Conservation (phyloP, 2,113 vertebrate genomes). For the Saguinus imperator region DNA sequence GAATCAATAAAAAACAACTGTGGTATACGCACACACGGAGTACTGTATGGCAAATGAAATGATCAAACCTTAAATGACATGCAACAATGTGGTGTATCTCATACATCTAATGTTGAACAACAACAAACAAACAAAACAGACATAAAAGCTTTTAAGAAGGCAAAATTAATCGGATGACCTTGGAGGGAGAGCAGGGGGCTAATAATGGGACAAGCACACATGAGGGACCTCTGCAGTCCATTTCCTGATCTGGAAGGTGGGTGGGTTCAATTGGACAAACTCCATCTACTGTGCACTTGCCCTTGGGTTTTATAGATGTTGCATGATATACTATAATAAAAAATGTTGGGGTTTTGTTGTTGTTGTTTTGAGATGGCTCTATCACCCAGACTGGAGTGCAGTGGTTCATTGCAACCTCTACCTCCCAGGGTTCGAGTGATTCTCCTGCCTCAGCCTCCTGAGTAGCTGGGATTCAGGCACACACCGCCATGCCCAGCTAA, state of each 20-base stretch:
- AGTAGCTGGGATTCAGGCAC: too few relatives aligned
- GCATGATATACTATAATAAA: not conserved
- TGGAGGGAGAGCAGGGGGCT: not conserved
- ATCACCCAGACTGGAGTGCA: too few relatives aligned
- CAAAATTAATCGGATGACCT: not conserved
- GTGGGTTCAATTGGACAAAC: not conserved
- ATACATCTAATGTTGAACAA: not conserved
- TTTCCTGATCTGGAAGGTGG: not conserved
- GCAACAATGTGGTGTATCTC: not conserved
- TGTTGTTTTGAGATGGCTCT: too few relatives aligned
- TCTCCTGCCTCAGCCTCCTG: too few relatives aligned
- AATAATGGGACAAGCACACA: not conserved
- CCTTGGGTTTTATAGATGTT: not conserved
- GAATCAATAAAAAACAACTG: not conserved
- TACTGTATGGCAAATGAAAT: not conserved
- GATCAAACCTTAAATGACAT: not conserved
- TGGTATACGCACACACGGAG: not conserved
- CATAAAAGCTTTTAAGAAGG: not conserved
- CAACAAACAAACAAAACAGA: not conserved
- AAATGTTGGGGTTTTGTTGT: too few relatives aligned
- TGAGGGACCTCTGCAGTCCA: fast-evolving
- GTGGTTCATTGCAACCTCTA: too few relatives aligned
- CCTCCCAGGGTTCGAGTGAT: too few relatives aligned
- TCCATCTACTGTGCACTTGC: not conserved
- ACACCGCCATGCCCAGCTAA: too few relatives aligned